Evolutionary conservation across 23 tunicate genomes (phyloP).

Genomic region (Corella eumyota): DNA sequence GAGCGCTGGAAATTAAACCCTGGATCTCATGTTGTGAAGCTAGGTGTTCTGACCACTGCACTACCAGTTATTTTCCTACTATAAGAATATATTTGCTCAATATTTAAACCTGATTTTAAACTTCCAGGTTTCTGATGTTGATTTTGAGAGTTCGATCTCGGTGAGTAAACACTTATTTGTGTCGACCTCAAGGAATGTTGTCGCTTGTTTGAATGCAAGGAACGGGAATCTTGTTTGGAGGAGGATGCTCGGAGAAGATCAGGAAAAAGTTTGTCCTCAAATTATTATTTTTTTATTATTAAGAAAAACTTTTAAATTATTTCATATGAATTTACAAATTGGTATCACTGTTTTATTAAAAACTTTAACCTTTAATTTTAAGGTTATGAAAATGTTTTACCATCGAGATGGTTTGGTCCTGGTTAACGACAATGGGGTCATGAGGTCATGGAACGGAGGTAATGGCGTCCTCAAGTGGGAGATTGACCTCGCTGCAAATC

Average conservation of each 20-base stretch:
- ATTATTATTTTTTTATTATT: too few species aligned
- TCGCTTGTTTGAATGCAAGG: constrained; percentile 18
- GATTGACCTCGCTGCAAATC: too few species aligned
- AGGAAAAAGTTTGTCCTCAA: constrained; percentile 16
- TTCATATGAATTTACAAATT: too few species aligned
- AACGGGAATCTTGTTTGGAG: constrained; percentile 25
- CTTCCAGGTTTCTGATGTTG: constrained; percentile 1
- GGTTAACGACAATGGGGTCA: constrained; percentile 28
- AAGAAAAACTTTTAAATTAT: too few species aligned
- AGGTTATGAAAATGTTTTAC: constrained; percentile 13
- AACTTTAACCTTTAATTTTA: background rate
- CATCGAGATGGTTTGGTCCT: constrained; percentile 31
- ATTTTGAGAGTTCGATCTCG: constrained; percentile 15
- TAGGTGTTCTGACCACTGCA: too few species aligned
- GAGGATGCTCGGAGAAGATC: constrained; percentile 6
- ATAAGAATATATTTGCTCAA: too few species aligned
- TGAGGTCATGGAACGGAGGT: constrained; percentile 36
- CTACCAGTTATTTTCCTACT: too few species aligned
- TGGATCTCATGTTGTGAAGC: too few species aligned
- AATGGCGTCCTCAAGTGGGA: constrained; percentile 73
- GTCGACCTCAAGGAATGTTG: constrained; percentile 3
- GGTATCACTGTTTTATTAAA: too few species aligned
- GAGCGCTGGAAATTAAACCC: too few species aligned
- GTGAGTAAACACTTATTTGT: constrained; percentile 26
- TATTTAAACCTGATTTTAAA: too few species aligned